Base-by-base conservation (phyloP, 2,888 invertebrate genomes). In the Hydrotaea diabolus region DNA sequence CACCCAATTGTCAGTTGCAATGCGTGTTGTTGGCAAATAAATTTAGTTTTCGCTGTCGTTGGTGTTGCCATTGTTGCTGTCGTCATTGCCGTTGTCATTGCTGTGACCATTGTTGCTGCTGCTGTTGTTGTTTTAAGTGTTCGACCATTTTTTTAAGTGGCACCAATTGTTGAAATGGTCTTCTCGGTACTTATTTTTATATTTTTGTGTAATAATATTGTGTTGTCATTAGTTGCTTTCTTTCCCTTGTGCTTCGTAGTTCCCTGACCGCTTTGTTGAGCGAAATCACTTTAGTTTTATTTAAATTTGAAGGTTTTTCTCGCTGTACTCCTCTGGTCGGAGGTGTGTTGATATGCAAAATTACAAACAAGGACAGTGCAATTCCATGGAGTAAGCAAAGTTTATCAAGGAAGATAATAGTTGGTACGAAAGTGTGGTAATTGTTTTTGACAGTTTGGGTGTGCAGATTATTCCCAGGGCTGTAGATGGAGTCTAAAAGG, bases 1-100 rank as follows among this genome's bases (percentile, higher is more conserved):
- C 81, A 81, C 85, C 85, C 85, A 76, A 85, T 79, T 85, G 81
- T 85, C 85, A 85, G 85, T 85, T 85, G 81, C 85, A 85, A 66
- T 83, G 80, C 73, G 82, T 85, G 80, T 84, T 83, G 64, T 77
- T 76, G 69, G 75, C 77, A 73, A 78, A 83, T 83, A 83, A 82
- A 84, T 82, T 77, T 82, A 26, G 74, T 80, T 82, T 43, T 43
- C 49, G 59, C 23, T 77, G 76, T 77, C 76, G 62, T 77, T 79
- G 73, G 79, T 69, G 23, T 62, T 62, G 43, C 59, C 31, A 59
- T 13, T 57, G 36, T 15, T 74, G 73, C 78, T 79, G 77, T 77
- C 59, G 74, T 75, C 77, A 71, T 75, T 77, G 39, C 76, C 15
- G 46, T 66, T 15, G 66, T 57, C 74, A 64, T 69, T 76, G 36